Percentiles rank a stretch among this genome's conserved stretches.
Conservation (phyloP, 2,888 invertebrate genomes). For the Autographa pulchrina region DNA sequence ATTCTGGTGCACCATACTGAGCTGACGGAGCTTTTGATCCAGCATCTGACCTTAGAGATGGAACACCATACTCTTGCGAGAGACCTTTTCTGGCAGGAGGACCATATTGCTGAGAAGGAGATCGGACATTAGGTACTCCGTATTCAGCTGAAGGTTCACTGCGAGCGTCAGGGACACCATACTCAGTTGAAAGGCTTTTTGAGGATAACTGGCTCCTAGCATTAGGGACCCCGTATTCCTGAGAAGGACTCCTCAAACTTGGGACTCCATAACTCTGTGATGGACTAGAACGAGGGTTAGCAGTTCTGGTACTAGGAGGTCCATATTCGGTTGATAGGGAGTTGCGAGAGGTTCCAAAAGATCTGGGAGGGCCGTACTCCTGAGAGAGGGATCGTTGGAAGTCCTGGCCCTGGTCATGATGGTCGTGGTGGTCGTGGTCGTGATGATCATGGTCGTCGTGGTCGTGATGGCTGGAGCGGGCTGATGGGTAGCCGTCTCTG, state of each 20-base stretch:
- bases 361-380: slow-evolving; percentile 65
- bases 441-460: slow-evolving; percentile 51
- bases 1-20: slow-evolving; percentile 67
- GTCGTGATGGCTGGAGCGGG: slow-evolving; percentile 62
- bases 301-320: slow-evolving; percentile 55
- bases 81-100: slow-evolving; percentile 42
- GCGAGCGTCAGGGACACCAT: slow-evolving; percentile 63
- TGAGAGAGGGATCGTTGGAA: slow-evolving; percentile 65
- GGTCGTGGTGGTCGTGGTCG: slow-evolving; percentile 51
- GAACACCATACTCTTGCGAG: slow-evolving; percentile 46
- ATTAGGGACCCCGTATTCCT: slow-evolving; percentile 66
- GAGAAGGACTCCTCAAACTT: slow-evolving; percentile 50
- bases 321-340: slow-evolving; percentile 66
- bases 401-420: slow-evolving; percentile 57
- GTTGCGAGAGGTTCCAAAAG: slow-evolving; percentile 60
- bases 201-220: slow-evolving; percentile 43
- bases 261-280: slow-evolving; percentile 57
- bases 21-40: slow-evolving; percentile 59
- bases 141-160: slow-evolving; percentile 60
- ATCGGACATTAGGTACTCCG: slow-evolving; percentile 31
- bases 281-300: slow-evolving; percentile 28
- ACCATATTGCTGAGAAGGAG: slow-evolving; percentile 59
- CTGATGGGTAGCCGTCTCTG: slow-evolving; percentile 76
- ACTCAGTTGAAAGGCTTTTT: slow-evolving; percentile 60
- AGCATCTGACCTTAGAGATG: slow-evolving; percentile 49